A percentile compares a stretch with the other conserved stretches of the same genome.
Conservation (phyloP, 2,888 invertebrate genomes). For the Drosophila emarginata region DNA sequence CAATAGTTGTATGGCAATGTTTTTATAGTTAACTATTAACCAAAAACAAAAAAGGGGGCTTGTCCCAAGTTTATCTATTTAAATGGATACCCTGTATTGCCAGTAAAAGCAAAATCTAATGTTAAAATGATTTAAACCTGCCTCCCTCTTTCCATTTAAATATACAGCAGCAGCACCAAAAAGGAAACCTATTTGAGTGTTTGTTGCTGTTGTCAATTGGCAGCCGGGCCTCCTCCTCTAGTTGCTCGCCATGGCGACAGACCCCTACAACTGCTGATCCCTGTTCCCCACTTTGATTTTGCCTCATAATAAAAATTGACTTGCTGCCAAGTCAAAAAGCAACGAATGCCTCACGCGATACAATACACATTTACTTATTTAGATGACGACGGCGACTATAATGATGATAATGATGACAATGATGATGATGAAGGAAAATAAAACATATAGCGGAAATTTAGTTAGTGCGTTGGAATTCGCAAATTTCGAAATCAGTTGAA, state of each 20-base stretch:
- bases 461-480: constrained; percentile 43
- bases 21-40: too few relatives aligned
- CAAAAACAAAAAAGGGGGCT: constrained; percentile 30
- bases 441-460: constrained; percentile 46
- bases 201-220: constrained; percentile 61
- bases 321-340: constrained; percentile 55
- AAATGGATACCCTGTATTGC: constrained; percentile 29
- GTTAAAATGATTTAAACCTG: constrained; percentile 18
- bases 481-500: constrained; percentile 73
- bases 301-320: constrained; percentile 55
- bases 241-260: constrained; percentile 68
- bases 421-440: constrained; percentile 8
- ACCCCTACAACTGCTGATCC: constrained; percentile 16
- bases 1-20: too few relatives aligned
- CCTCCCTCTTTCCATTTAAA: background rate
- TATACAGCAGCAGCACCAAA: constrained; percentile 30
- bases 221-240: constrained; percentile 66
- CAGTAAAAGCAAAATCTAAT: background rate
- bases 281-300: background rate
- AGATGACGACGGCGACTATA: constrained; percentile 8
- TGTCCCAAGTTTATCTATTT: constrained; percentile 12
- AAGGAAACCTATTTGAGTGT: constrained; percentile 57
- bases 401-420: constrained; percentile 23
- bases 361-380: constrained; percentile 20
- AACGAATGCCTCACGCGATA: constrained; percentile 47